These are phyloP conservation scores for Thalassoma bifasciatum DNA, from an alignment of 2,113 vertebrate species.

Conservation along the genomic window DNA sequence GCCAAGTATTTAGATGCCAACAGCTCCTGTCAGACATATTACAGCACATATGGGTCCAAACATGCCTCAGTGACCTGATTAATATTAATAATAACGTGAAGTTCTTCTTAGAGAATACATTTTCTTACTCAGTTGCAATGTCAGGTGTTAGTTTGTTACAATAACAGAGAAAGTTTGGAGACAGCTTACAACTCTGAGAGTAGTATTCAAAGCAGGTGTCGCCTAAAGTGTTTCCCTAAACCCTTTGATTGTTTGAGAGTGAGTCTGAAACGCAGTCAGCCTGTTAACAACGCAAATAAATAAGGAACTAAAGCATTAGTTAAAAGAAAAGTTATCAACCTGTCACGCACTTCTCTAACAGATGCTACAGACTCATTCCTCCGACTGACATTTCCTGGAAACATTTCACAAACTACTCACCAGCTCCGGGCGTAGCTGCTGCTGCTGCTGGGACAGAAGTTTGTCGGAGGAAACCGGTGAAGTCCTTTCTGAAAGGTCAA, in stretches of 20 bases:
- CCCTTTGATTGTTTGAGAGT: neutral
- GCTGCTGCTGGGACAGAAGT: neutral
- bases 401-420: conserved; percentile 53
- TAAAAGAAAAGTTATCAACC: neutral
- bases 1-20: neutral
- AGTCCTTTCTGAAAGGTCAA: neutral
- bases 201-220: conserved; percentile 37
- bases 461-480: neutral
- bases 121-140: neutral
- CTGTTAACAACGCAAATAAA: neutral
- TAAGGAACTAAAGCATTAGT: neutral
- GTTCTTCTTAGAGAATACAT: neutral
- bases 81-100: neutral
- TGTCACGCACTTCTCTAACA: conserved; percentile 34
- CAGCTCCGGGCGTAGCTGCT: conserved; percentile 57
- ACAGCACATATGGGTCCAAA: conserved; percentile 3
- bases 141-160: too few relatives aligned
- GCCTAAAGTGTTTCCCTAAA: neutral
- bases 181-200: neutral
- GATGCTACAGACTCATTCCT: conserved; percentile 47
- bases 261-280: neutral
- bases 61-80: neutral
- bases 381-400: conserved; percentile 74
- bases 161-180: conserved; percentile 7
- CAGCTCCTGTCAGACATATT: conserved; percentile 8